Percentiles rank a stretch among this genome's conserved stretches.
phyloP scores from a whole-genome alignment of 1,140 invertebrate species.

The Chironomus striatipennis region DNA sequence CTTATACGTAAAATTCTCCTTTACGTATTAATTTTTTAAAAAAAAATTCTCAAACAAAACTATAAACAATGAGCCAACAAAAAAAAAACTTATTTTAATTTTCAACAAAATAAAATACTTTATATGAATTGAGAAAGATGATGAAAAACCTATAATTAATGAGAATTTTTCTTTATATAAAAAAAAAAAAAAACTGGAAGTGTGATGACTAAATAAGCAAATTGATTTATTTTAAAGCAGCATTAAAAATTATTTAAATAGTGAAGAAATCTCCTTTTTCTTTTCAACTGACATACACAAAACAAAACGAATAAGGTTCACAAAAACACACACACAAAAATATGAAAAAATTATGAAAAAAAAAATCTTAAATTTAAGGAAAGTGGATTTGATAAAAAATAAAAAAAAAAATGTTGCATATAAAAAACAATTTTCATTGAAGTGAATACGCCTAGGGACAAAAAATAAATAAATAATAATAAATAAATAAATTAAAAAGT shows the following conservation, averaged over 20 bases:
- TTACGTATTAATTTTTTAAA: too few species aligned
- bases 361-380: not conserved
- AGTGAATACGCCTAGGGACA: constrained; percentile 5
- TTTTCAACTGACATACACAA: too few species aligned
- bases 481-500: not conserved
- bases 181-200: not conserved
- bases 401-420: not conserved
- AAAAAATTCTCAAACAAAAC: too few species aligned
- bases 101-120: not conserved
- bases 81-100: not conserved
- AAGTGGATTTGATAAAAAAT: not conserved
- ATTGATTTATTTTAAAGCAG: not conserved
- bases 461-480: not conserved
- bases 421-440: constrained; percentile 4
- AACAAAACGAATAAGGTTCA: not conserved
- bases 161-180: not conserved
- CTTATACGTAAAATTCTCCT: too few species aligned
- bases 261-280: too few species aligned
- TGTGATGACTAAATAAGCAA: constrained; percentile 7
- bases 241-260: not conserved
- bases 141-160: not conserved
- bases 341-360: not conserved
- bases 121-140: not conserved
- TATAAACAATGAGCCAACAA: too few species aligned
- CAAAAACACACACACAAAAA: not conserved